Conservation (phyloP, 2,113 vertebrate species). For the Amphilophus citrinellus region DNA sequence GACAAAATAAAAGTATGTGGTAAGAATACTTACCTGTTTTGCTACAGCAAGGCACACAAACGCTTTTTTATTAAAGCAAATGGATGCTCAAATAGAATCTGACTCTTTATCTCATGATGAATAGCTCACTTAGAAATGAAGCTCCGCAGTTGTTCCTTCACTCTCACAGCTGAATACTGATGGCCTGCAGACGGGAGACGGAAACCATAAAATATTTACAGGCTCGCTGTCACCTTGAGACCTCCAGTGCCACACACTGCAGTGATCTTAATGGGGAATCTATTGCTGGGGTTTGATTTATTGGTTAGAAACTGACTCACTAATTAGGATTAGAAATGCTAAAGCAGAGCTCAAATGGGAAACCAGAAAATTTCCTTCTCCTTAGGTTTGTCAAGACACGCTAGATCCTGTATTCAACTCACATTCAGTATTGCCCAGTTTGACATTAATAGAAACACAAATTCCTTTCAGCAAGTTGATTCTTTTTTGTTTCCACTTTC, state of each 20-base stretch:
- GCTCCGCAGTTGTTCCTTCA: slow-evolving; percentile 4
- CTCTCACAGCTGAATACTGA: not conserved
- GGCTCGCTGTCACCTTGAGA: slow-evolving; percentile 30
- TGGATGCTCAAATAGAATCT: not conserved
- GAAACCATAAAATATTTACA: slow-evolving; percentile 68
- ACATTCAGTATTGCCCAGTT: not conserved
- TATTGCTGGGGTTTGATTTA: slow-evolving; percentile 8
- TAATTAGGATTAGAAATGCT: not conserved
- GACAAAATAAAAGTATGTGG: not conserved
- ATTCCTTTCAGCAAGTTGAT: not conserved
- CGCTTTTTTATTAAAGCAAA: not conserved
- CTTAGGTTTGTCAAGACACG: not conserved
- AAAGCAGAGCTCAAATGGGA: not conserved
- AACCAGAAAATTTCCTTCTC: not conserved
- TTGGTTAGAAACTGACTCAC: not conserved
- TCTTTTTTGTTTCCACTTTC: not conserved
- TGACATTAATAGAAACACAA: not conserved
- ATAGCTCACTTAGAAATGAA: slow-evolving; percentile 1
- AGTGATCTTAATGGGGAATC: slow-evolving; percentile 18
- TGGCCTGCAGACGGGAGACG: slow-evolving; percentile 21
- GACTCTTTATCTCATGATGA: not conserved
- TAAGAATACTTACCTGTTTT: not conserved
- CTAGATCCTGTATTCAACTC: not conserved
- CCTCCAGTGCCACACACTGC: not conserved
- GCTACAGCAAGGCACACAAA: not conserved